Conservation (phyloP, 2,113 vertebrate species). For the Stigmatopora nigra region DNA sequence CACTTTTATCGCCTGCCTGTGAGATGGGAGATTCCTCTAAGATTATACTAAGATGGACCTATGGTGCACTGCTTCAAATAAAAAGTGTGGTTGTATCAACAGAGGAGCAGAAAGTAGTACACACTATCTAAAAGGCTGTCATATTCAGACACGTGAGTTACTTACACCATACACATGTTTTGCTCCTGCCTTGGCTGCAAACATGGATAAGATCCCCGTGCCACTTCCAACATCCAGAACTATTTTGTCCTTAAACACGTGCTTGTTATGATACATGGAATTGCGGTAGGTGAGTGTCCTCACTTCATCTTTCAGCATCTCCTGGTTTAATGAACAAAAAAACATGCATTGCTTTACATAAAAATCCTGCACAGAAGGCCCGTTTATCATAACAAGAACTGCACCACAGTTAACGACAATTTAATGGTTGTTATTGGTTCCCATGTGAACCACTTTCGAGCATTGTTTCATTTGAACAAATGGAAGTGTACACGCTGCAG, state of each 20-base stretch:
- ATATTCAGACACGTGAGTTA: background rate
- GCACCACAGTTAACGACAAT: background rate
- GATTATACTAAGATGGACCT: background rate
- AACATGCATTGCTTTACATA: background rate
- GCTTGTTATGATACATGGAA: constrained; percentile 98
- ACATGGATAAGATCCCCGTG: constrained; percentile 96
- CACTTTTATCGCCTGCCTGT: constrained; percentile 24
- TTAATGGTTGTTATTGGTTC: background rate
- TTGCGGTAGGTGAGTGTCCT: constrained; percentile 95
- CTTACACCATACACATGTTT: constrained; percentile 97
- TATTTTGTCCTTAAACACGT: constrained; percentile 94
- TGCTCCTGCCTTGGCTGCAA: constrained; percentile 94
- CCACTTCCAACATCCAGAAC: constrained; percentile 98
- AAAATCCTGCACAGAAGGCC: background rate
- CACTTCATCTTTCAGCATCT: constrained; percentile 98
- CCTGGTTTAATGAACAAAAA: constrained; percentile 63
- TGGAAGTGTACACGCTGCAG: background rate
- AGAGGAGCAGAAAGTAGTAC: background rate
- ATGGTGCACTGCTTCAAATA: background rate
- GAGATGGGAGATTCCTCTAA: constrained; percentile 3
- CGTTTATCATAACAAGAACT: background rate
- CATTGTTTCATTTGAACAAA: background rate
- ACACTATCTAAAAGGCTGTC: constrained; percentile 5
- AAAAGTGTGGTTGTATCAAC: background rate
- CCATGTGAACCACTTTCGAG: background rate